Evolutionary conservation across 2,113 vertebrate species (phyloP).

Genomic region (Phrynosoma platyrhinos): DNA sequence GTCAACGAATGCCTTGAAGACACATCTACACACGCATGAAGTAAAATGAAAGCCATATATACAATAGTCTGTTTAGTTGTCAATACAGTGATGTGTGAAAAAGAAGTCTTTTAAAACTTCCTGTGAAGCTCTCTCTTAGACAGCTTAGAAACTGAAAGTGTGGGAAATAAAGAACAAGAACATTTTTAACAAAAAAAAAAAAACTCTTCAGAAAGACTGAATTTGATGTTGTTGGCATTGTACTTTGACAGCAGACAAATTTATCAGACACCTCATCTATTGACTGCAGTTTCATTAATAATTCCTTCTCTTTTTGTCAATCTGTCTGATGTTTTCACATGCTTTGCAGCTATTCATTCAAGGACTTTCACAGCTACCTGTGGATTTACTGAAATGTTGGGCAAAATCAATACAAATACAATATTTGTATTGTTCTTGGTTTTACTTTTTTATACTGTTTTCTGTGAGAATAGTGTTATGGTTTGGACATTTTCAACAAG

Average conservation of each 20-base stretch:
- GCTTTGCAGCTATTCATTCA: neutral
- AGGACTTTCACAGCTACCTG: neutral
- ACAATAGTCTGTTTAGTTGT: neutral
- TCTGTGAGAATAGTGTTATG: no score
- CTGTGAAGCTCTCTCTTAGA: no score
- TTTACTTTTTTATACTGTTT: no score
- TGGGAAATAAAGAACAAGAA: neutral
- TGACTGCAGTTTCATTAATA: neutral
- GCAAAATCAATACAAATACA: no score
- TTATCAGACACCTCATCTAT: neutral
- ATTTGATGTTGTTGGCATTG: neutral
- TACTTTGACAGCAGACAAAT: neutral
- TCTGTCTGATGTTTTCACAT: neutral
- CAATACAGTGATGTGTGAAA: neutral
- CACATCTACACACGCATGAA: no score
- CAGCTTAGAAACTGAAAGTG: neutral
- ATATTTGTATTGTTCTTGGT: neutral
- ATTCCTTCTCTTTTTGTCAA: neutral
- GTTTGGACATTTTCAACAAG: no score
- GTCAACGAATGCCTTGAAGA: neutral
- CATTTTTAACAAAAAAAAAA: no score
- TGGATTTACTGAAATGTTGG: neutral
- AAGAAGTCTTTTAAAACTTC: neutral
- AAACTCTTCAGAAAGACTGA: neutral
- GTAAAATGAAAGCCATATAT: neutral